Base-by-base conservation (phyloP, 2,797 vertebrate genomes). In the Gorsachius magnificus region DNA sequence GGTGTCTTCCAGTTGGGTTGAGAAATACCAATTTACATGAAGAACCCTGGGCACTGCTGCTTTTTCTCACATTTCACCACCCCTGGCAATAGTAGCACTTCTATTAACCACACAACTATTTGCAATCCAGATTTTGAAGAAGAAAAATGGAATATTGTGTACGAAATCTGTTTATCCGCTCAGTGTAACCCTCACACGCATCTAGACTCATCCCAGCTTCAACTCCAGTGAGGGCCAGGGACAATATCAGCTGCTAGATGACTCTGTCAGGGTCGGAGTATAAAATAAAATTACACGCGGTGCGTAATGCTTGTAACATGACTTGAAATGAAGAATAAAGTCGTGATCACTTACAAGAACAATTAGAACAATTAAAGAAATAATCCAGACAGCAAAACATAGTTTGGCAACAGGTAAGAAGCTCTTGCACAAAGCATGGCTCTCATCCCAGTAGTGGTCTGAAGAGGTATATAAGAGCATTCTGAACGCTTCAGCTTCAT, bases 291-390 rank as follows among this genome's bases (percentile, higher is more conserved):
- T 50, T 14, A 50, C 20, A 17, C 3, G 0, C 60, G 41, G 54
- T 16, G 33, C 5, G 69, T 36, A 61, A 57, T 0, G 28, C 29
- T 38, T 15, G 41, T 72, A 86, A 72, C 10, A 26, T 95, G 90
- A 90, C 66, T n/a, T 25, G 35, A 65, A 65, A 80, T 69, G 54
- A 63, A 61, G 79, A 81, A 75, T 60, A 51, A 88, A 95, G 43
- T 81, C 4, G 6, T 83, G 43, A 90, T 57, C 92, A 88, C 83
- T 86, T 78, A 61, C 20, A 54, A 50, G 66, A 48, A 78, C 83
- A 95, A 97, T 96, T 94, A 95, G 74, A 74, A 81, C 90, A 94
- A 95, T 96, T 96, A 95, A 83, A 45, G 50, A 70, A 96, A 87
- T 71, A 68, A 90, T 51, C 57, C 50, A 51, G 50, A 13, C 18